Percentiles rank a stretch among this genome's conserved stretches.
Evolutionary conservation across 2,113 vertebrate genomes (phyloP).

Genomic region (Hydropotes inermis): DNA sequence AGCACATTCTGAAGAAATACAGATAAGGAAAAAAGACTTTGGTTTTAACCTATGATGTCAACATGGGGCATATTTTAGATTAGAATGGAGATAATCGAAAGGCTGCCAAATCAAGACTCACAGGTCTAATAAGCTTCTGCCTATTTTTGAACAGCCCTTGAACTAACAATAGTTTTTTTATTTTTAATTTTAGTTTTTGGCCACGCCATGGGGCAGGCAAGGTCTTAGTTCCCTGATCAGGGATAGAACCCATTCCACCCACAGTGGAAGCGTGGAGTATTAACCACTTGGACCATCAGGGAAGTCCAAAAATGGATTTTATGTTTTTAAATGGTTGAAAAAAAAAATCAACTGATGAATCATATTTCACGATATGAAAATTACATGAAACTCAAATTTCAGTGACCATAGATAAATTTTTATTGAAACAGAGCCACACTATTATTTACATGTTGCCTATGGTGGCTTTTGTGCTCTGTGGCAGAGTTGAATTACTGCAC

Average conservation of each 20-base stretch:
- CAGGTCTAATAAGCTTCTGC: background rate
- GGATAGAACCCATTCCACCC: background rate
- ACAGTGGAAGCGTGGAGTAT: background rate
- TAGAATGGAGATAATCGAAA: background rate
- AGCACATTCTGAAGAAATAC: background rate
- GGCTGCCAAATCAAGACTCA: background rate
- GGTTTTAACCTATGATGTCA: background rate
- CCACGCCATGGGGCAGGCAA: background rate
- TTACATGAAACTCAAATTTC: background rate
- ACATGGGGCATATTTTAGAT: background rate
- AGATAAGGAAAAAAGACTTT: background rate
- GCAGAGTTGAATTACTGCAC: background rate
- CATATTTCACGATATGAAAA: background rate
- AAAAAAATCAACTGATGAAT: background rate
- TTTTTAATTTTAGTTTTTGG: background rate
- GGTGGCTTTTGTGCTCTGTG: background rate
- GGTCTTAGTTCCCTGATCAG: background rate
- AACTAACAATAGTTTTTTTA: background rate
- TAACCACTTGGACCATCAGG: background rate
- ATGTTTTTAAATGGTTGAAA: background rate
- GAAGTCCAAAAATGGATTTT: background rate
- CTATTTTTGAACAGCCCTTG: background rate
- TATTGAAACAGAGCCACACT: background rate
- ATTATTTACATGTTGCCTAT: accelerated
- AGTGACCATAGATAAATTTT: background rate